Evolutionary conservation across 2,888 invertebrate genomes (phyloP), one percentile per base, ranked within the genome.

Genomic region (Xestia ashworthii): DNA sequence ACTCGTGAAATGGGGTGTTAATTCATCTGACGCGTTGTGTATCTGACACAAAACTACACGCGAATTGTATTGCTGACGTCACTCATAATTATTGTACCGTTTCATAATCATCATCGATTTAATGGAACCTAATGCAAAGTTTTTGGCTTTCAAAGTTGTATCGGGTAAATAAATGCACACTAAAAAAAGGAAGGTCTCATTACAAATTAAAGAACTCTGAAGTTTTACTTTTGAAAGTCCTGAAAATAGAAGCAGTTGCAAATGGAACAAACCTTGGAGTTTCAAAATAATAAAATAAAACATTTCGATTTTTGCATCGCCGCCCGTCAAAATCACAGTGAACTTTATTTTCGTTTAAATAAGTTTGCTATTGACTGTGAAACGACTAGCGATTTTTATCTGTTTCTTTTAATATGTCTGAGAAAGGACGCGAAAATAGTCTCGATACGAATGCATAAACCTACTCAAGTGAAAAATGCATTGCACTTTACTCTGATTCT

Each of bases 41-140:
- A 84, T 81, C 67, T 91, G 90, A 90, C 90, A 88, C 72, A 75
- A 80, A 78, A 81, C 78, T 74, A 78, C 76, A 72, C 53, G 66
- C 46, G n/a, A n/a, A 32, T 58, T 38, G 50, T 25, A 58, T 58
- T 83, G 81, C 38, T 79, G 66, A 72, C 71, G 82, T 83, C 80
- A 83, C 44, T 84, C 48, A 80, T 76, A 32, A 32, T 32, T 32
- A 32, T 81, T 62, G 70, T 69, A n/a, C 8, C 5, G 60, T 76
- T 70, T 70, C 25, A 55, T 72, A 62, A 73, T 48, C 1, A 53
- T 55, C 4, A 22, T 50, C 6, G 19, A 55, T 80, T n/a, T n/a
- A n/a, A n/a, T n/a, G n/a, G n/a, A n/a, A n/a, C 67, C 32, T 41
- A 50, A 68, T 32, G 6, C 6, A 12, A 38, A 32, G n/a, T 9